phyloP scores from a whole-genome alignment of 92 coral and sea anemone species.

The Porites divaricata region DNA sequence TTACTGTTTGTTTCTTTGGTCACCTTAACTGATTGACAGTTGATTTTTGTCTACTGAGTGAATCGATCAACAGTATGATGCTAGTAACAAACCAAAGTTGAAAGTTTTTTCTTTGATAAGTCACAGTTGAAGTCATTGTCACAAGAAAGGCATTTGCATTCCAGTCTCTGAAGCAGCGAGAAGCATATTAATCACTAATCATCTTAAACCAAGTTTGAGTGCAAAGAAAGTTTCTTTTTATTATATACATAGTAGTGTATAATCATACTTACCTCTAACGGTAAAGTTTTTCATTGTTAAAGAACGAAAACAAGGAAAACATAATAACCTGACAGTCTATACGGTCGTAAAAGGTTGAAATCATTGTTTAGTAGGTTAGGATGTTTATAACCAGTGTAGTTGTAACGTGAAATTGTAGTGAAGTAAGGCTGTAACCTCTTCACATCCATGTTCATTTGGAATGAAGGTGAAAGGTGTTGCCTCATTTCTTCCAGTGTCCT shows the following conservation, averaged over 20 bases:
- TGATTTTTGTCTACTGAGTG: neutral
- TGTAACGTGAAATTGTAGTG: neutral
- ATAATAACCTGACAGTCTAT: neutral
- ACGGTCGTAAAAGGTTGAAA: slow-evolving; percentile 17
- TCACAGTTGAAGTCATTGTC: slow-evolving; percentile 18
- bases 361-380: slow-evolving; percentile 21
- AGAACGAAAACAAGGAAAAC: slow-evolving; percentile 14
- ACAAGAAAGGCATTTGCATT: no score
- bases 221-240: slow-evolving; percentile 44
- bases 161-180: slow-evolving; percentile 45
- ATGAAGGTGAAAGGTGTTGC: slow-evolving; percentile 27
- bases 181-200: slow-evolving; percentile 1
- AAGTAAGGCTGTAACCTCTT: slow-evolving; percentile 16
- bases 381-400: slow-evolving; percentile 26
- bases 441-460: slow-evolving; percentile 16
- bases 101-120: neutral
- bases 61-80: neutral
- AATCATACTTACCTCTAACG: slow-evolving; percentile 3
- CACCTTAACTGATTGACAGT: neutral
- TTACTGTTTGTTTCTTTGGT: neutral
- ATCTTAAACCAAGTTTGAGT: slow-evolving; percentile 20
- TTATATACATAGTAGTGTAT: slow-evolving; percentile 10
- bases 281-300: slow-evolving; percentile 14
- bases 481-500: slow-evolving; percentile 33
- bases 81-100: neutral